phyloP scores from a whole-genome alignment of 2,113 vertebrate genomes.

The Elgaria multicarinata region DNA sequence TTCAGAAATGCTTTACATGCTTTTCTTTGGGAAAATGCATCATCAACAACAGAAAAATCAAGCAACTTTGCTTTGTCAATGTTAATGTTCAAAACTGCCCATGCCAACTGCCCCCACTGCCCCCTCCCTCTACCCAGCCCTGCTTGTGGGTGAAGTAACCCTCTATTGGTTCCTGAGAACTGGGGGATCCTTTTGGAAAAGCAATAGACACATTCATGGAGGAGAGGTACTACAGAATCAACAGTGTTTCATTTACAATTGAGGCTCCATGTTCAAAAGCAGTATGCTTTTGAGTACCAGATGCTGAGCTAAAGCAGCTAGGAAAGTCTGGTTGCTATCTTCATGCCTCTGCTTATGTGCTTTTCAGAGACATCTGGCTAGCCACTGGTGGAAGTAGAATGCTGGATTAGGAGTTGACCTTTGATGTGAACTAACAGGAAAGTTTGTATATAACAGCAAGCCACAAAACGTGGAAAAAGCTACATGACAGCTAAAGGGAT shows the following conservation, averaged over 20 bases:
- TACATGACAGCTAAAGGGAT: background rate
- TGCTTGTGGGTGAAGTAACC: too few relatives aligned
- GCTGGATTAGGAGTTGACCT: background rate
- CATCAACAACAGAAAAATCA: too few relatives aligned
- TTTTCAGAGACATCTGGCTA: background rate
- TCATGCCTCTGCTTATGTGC: background rate
- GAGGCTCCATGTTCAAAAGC: background rate
- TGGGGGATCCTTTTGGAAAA: background rate
- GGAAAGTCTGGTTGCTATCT: background rate
- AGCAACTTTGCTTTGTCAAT: too few relatives aligned
- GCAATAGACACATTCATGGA: background rate
- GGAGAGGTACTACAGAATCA: background rate
- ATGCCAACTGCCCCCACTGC: too few relatives aligned
- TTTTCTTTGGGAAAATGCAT: too few relatives aligned
- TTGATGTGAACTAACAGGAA: background rate
- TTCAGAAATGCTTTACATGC: too few relatives aligned
- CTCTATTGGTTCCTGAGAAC: too few relatives aligned
- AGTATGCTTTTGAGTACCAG: background rate
- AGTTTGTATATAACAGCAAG: background rate
- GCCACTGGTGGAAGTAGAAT: background rate
- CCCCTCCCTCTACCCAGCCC: too few relatives aligned
- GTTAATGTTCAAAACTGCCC: too few relatives aligned
- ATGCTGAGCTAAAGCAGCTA: background rate
- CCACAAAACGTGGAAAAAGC: background rate
- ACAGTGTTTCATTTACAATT: background rate